A percentile compares a stretch with the other conserved stretches of the same genome.
Conservation (phyloP, 2,797 vertebrate species). For the Acipenser ruthenus region DNA sequence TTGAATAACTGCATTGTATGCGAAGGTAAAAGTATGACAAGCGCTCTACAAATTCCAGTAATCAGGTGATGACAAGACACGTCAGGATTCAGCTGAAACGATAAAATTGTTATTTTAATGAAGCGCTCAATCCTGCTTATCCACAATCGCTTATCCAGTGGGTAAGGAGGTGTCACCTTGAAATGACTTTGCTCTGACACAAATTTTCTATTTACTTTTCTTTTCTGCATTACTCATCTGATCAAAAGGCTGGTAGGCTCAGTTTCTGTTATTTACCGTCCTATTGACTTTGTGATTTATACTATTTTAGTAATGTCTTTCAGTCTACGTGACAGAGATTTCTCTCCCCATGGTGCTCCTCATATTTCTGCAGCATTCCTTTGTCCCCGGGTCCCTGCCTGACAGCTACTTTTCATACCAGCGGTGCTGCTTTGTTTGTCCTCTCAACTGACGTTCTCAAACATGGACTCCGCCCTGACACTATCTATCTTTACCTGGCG, state of each 20-base stretch:
- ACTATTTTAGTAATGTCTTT: constrained; percentile 47
- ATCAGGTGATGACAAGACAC: no score
- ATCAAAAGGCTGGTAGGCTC: constrained; percentile 39
- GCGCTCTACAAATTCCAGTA: no score
- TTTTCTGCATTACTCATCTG: constrained; percentile 54
- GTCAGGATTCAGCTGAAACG: no score
- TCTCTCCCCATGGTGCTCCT: constrained; percentile 41
- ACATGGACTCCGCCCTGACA: constrained; percentile 42
- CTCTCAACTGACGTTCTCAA: constrained; percentile 42
- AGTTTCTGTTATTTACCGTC: constrained; percentile 48
- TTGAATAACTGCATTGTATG: no score
- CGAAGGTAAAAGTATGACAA: no score
- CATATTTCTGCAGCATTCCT: constrained; percentile 35
- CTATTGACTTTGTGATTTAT: constrained; percentile 69
- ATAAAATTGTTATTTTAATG: no score
- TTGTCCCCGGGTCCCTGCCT: constrained; percentile 42
- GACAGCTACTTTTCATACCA: constrained; percentile 43
- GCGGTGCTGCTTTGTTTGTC: constrained; percentile 43
- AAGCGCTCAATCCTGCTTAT: no score
- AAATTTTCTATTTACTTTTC: constrained; percentile 65
- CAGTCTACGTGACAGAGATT: constrained; percentile 55
- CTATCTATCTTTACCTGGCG: constrained; percentile 58
- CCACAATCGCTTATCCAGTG: constrained; percentile 26
- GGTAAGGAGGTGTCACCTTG: constrained; percentile 51
- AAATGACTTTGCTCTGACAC: constrained; percentile 55